Base-by-base conservation (phyloP, 2,888 invertebrate genomes). In the Malachius bipustulatus region DNA sequence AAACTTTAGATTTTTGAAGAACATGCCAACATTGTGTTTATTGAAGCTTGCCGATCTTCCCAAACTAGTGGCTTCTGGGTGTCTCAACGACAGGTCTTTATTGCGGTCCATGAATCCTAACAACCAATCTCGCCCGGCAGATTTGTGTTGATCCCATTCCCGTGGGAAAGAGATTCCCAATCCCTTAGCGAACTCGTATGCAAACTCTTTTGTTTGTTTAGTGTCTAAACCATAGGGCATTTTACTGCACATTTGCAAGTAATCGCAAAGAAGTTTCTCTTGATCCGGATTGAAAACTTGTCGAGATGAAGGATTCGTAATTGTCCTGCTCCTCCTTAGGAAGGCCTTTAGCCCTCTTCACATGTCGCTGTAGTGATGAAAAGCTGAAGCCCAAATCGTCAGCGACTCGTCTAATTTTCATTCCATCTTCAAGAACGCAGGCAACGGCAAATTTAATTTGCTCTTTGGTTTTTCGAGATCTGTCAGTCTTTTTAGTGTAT, bases 41-140 rank as follows among this genome's bases (percentile, higher is more conserved):
- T 39, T 38, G 13, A 39, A 39, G 8, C 27, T 16, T n/a, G 39
- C 19, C 6, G 16, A 16, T 16, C 33, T 35, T 9, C 16, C 11
- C 8, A 35, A 12, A 16, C 35, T 35, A 35, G 36, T 35, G 9
- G 36, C 36, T 16, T 35, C 36, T n/a, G 36, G 36, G 15, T 35
- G 12, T 19, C 36, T 35, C 11, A 35, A 11, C 9, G 36, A 35
- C 9, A 35, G 9, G 4, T 4, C 9, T 34, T 32, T 32, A 34
- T 34, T 34, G 6, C 35, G 6, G n/a, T 35, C 35, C 34, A 35
- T 35, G 14, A 34, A 32, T 8, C 33, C 35, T 12, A 4, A 10
- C 6, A 34, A 14, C 32, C 35, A 34, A 34, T 34, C 35, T n/a
- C 14, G 9, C 8, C 34, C 14, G 14, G 35, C 32, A 4, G 11